Evolutionary conservation across 2,797 vertebrate species (phyloP), one percentile per base, ranked within the genome.

Genomic region (Sandelia bainsii): DNA sequence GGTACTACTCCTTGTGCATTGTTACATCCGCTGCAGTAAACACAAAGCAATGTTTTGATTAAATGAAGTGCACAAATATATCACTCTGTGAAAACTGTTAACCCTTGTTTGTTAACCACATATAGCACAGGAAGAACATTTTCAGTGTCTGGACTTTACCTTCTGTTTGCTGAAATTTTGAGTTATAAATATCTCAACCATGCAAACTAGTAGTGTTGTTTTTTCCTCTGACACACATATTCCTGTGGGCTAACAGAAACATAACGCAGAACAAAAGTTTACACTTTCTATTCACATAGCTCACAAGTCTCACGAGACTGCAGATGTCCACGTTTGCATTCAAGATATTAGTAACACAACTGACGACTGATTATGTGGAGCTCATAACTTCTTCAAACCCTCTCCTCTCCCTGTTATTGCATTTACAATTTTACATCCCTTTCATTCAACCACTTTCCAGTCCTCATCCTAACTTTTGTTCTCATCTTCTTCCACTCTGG

Each of bases 221-320:
- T 71, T 45, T 59, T 68, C 64, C 68, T 72, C 39, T 77, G 63
- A 78, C 77, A 79, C 71, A 82, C 50, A 81, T 73, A 61, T 49
- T 53, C 56, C 37, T 32, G 46, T 2, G 17, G 12, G 8, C 50
- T 17, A 62, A 62, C 50, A 63, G 80, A 80, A 81, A 80, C 45
- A 82, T 40, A 13, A 72, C 62, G 64, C 69, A 69, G 74, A 60
- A 72, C 50, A 42, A 32, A 42, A 49, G 52, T 71, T 82, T 66
- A 52, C 50, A 62, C 68, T 34, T 51, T 65, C 54, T 57, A 61
- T 62, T 50, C 40, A 44, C 54, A 48, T 20, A 48, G 29, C 27
- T 29, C 27, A 29, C 14, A 19, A 70, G 59, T 45, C 56, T 64
- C 60, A 73, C 66, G 34, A 60, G 34, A 61, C 32, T 20, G 58